These are phyloP conservation scores for Nomada fabriciana DNA, from an alignment of 2,888 invertebrate genomes.

Conservation along the genomic window DNA sequence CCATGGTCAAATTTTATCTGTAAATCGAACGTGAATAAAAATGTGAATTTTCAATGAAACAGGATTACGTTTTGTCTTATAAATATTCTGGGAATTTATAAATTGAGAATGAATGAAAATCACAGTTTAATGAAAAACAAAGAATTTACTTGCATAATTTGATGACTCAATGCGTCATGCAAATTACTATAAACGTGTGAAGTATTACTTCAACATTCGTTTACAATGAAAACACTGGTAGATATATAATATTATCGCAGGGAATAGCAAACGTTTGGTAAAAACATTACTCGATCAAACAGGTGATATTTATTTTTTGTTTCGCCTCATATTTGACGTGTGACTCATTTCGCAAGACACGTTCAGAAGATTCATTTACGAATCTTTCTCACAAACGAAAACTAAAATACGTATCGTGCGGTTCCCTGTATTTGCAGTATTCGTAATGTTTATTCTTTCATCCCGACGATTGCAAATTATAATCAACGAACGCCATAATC, in stretches of 20 bases:
- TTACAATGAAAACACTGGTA: background rate
- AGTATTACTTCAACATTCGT: background rate
- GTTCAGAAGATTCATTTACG: background rate
- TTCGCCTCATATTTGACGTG: background rate
- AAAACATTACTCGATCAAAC: background rate
- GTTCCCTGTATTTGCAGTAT: background rate
- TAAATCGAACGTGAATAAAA: too few relatives aligned
- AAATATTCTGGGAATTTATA: too few relatives aligned
- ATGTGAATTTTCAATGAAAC: too few relatives aligned
- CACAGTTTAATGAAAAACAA: background rate
- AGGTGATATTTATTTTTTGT: background rate
- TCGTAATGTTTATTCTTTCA: background rate
- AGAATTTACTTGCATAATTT: background rate
- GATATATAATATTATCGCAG: background rate
- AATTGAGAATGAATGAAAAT: conserved; percentile 6
- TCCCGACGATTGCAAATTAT: too few relatives aligned
- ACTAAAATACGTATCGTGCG: background rate
- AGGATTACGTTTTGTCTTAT: too few relatives aligned
- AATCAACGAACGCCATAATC: background rate
- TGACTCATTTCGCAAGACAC: background rate
- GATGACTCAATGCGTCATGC: too few relatives aligned
- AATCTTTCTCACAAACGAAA: background rate
- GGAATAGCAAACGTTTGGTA: background rate
- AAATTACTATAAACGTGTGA: too few relatives aligned
- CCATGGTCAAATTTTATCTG: conserved; percentile 43